Percentiles rank a stretch among this genome's conserved stretches.
Evolutionary conservation across 2,797 vertebrate genomes (phyloP).

Genomic region (Triplophysa yarkandensis): DNA sequence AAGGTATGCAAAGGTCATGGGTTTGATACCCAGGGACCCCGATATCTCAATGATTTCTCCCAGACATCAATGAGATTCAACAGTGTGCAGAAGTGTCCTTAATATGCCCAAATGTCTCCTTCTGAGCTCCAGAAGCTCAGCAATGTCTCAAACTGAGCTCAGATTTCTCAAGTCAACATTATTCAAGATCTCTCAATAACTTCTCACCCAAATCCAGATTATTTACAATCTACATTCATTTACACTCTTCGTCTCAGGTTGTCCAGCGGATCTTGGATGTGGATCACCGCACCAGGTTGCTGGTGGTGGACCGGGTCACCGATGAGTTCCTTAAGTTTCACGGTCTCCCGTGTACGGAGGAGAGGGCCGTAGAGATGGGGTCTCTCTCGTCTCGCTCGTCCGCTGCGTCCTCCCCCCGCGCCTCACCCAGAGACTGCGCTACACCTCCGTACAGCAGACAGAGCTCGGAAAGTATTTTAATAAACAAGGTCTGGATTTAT

Average conservation of each 20-base stretch:
- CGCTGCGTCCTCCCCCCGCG: constrained; percentile 25
- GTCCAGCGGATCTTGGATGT: constrained; percentile 87
- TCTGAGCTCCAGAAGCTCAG: no score
- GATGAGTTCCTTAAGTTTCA: constrained; percentile 82
- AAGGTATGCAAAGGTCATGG: not conserved
- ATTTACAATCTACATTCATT: not conserved
- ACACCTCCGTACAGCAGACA: constrained; percentile 39
- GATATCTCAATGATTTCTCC: no score
- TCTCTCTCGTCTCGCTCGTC: constrained; percentile 70
- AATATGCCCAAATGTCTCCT: no score
- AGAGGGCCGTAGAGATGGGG: constrained; percentile 77
- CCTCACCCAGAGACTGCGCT: constrained; percentile 31
- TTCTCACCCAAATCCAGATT: not conserved
- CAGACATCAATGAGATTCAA: no score
- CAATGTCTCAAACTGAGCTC: no score
- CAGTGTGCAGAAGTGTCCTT: no score
- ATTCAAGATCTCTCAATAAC: no score
- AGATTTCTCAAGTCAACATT: no score
- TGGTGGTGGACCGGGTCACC: constrained; percentile 89
- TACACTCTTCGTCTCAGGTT: constrained; percentile 73
- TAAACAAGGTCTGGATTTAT: constrained; percentile 17
- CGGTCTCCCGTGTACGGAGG: constrained; percentile 81
- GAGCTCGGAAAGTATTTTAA: not conserved
- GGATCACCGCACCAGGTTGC: constrained; percentile 82
- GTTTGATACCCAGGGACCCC: not conserved